A percentile compares a stretch with the other conserved stretches of the same genome.
Conservation (phyloP, 2,113 vertebrate species). For the Microtus oregoni region DNA sequence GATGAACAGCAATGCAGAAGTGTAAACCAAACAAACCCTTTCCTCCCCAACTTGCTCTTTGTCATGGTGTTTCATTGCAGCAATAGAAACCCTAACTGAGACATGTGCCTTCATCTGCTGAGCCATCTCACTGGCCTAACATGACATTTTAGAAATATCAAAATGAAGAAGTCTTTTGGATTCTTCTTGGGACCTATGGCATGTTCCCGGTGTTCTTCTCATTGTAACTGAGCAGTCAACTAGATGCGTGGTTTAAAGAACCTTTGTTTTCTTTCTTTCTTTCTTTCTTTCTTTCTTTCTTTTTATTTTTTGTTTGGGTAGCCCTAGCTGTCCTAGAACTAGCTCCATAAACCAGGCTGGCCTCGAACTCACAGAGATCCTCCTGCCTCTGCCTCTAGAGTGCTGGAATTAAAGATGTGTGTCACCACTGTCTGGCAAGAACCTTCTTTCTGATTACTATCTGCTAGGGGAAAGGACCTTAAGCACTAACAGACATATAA, state of each 20-base stretch:
- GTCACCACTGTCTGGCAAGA: neutral
- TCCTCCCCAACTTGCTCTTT: no score
- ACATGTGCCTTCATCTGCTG: neutral
- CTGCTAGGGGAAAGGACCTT: neutral
- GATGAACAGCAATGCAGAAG: no score
- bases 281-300: no score
- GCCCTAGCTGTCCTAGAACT: neutral
- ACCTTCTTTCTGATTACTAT: neutral
- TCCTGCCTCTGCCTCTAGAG: no score
- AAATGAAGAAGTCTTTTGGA: neutral
- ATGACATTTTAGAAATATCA: neutral
- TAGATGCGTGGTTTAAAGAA: neutral
- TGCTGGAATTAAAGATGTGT: no score
- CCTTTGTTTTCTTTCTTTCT: neutral
- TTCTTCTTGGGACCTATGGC: neutral
- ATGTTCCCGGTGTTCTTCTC: slow-evolving; percentile 1
- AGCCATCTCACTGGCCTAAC: neutral
- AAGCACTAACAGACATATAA: neutral
- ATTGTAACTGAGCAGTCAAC: neutral
- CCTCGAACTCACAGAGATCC: neutral
- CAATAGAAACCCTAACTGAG: no score
- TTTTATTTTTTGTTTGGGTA: no score
- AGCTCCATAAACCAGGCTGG: neutral
- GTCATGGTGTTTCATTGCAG: no score
- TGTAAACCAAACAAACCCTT: no score